Conservation (phyloP, 1,140 invertebrate genomes). For the Penaeus japonicus region DNA sequence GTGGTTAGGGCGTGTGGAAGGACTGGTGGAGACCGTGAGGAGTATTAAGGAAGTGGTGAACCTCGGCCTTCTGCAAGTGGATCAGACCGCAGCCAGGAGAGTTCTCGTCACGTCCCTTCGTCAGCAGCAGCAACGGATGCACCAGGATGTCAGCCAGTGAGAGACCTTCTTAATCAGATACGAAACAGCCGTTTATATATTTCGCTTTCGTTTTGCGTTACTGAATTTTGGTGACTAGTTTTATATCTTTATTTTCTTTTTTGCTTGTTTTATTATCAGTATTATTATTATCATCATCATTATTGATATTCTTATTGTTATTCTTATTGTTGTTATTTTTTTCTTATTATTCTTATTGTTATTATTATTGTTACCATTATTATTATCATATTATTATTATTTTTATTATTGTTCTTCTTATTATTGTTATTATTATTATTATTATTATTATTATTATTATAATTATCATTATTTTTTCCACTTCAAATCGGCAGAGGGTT, state of each 20-base stretch:
- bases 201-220: neutral
- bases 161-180: neutral
- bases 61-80: conserved; percentile 45
- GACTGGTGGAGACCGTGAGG: conserved; percentile 24
- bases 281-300: neutral
- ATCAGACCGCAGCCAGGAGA: conserved; percentile 41
- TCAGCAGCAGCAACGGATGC: conserved; percentile 51
- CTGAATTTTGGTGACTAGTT: neutral
- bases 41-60: conserved; percentile 22
- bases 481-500: conserved; percentile 10
- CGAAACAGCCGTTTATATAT: neutral
- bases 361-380: neutral
- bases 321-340: neutral
- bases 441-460: neutral
- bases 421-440: neutral
- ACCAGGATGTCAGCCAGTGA: conserved; percentile 52
- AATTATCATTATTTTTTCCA: neutral
- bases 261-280: neutral
- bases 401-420: too few relatives aligned
- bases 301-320: neutral
- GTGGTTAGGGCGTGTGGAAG: conserved; percentile 42
- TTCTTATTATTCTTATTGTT: neutral
- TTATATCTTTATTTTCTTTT: neutral
- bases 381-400: too few relatives aligned
- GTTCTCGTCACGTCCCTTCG: conserved; percentile 40